These are phyloP conservation scores for Formica selysi DNA, from an alignment of 1,140 invertebrate species.

Conservation along the genomic window DNA sequence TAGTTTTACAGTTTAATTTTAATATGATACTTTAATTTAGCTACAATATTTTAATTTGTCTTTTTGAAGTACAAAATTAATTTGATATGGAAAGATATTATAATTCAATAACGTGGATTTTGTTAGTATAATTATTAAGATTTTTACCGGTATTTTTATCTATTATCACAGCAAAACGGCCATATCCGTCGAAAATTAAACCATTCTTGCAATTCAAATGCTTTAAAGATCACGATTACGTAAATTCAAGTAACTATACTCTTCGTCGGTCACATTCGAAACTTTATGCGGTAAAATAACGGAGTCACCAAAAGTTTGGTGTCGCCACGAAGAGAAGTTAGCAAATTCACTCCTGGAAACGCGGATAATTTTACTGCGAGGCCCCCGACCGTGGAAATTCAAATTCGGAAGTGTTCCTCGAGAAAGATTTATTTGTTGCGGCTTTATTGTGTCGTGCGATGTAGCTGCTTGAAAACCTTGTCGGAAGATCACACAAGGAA, in stretches of 20 bases:
- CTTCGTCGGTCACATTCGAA: conserved; percentile 58
- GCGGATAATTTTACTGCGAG: conserved; percentile 53
- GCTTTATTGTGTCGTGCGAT: conserved; percentile 52
- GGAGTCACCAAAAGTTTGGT: conserved; percentile 47
- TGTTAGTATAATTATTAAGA: neutral
- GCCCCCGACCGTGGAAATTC: conserved; percentile 51
- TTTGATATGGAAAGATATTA: neutral
- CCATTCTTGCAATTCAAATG: conserved; percentile 43
- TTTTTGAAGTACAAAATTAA: neutral
- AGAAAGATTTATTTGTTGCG: conserved; percentile 59
- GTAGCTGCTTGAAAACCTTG: conserved; percentile 36
- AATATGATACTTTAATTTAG: neutral
- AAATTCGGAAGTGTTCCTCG: conserved; percentile 53
- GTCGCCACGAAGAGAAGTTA: conserved; percentile 46
- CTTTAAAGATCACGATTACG: conserved; percentile 44
- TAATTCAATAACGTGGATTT: neutral
- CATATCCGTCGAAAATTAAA: conserved; percentile 8
- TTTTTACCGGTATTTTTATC: conserved; percentile 21
- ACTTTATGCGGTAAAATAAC: conserved; percentile 53
- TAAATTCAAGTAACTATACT: conserved; percentile 40
- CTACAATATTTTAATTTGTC: neutral
- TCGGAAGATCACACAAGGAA: conserved; percentile 25
- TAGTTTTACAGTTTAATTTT: neutral
- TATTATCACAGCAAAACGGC: neutral
- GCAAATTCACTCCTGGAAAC: conserved; percentile 59